Base-by-base conservation (phyloP, 2,888 invertebrate genomes). In the Acanthococcus lagerstroemiae region DNA sequence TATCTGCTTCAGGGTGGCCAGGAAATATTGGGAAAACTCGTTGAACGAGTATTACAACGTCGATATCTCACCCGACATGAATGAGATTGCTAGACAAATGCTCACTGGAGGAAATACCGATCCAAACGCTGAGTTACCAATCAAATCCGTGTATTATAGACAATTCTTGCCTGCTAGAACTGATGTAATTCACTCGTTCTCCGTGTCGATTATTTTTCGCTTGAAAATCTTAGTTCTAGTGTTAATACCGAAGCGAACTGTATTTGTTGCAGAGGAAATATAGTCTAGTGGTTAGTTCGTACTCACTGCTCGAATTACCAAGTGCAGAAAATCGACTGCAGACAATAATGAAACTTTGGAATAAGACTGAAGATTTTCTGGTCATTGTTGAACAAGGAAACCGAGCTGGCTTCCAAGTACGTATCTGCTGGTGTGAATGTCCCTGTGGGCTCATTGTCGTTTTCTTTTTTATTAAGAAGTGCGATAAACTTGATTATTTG, bases 381-480 rank as follows among this genome's bases (percentile, higher is more conserved):
- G 81, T 95, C 15, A 79, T 95, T 4, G 82, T 92, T 0, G 95
- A 95, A 77, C 83, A 86, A 70, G 95, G 95, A 4, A 86, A 86
- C 0, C 84, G 83, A 69, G 85, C 87, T 46, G 95, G 93, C 2
- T 93, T 88, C 74, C 80, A 82, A 74, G 80, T 90, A 71, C 58
- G 65, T 69, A 22, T 4, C n/a, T n/a, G n/a, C n/a, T n/a, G n/a
- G n/a, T n/a, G n/a, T n/a, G n/a, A n/a, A n/a, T n/a, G n/a, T n/a
- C n/a, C n/a, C n/a, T n/a, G n/a, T n/a, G n/a, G n/a, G n/a, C n/a
- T n/a, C n/a, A n/a, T n/a, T n/a, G n/a, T n/a, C n/a, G n/a, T n/a
- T n/a, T n/a, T n/a, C n/a, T n/a, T n/a, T n/a, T n/a, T n/a, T n/a
- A n/a, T n/a, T n/a, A n/a, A n/a, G n/a, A n/a, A n/a, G n/a, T n/a